A percentile compares a stretch with the other conserved stretches of the same genome.
phyloP scores from a whole-genome alignment of 2,113 vertebrate species.

The Eulacestoma nigropectus region DNA sequence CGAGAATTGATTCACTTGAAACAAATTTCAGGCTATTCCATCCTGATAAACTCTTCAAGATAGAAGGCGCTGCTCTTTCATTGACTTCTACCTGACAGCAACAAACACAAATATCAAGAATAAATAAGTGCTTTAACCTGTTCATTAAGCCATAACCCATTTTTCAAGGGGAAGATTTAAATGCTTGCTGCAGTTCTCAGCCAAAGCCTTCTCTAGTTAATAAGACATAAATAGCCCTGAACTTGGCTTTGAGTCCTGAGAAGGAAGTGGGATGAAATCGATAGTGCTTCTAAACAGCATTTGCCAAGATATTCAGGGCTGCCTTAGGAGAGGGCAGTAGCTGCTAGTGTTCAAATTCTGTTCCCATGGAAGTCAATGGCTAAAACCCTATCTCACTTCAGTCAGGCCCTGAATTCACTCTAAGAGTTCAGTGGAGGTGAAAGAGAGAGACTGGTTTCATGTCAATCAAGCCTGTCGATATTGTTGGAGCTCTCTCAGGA shows the following conservation, averaged over 20 bases:
- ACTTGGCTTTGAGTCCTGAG: slow-evolving; percentile 39
- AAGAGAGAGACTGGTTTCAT: background rate
- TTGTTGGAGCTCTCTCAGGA: slow-evolving; percentile 9
- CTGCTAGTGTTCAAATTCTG: background rate
- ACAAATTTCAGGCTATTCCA: slow-evolving; percentile 30
- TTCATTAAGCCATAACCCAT: slow-evolving; percentile 26
- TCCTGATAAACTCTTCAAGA: slow-evolving; percentile 28
- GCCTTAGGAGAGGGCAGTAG: slow-evolving; percentile 18
- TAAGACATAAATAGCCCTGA: slow-evolving; percentile 41
- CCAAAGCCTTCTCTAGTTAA: slow-evolving; percentile 15
- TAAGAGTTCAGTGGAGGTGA: slow-evolving; percentile 8
- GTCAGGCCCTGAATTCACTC: slow-evolving; percentile 8
- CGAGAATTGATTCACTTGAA: slow-evolving; percentile 3
- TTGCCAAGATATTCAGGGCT: slow-evolving; percentile 46
- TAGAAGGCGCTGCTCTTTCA: background rate
- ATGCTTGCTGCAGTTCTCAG: background rate
- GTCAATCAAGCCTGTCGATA: slow-evolving; percentile 21
- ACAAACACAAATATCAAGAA: slow-evolving; percentile 48
- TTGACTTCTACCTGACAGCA: slow-evolving; percentile 28
- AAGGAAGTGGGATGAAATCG: slow-evolving; percentile 37
- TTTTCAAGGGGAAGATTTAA: slow-evolving; percentile 28
- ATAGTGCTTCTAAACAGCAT: slow-evolving; percentile 32
- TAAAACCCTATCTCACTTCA: slow-evolving; percentile 13
- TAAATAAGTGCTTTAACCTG: slow-evolving; percentile 32
- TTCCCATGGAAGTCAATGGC: slow-evolving; percentile 18